Evolutionary conservation across 2,797 vertebrate species (phyloP).

Genomic region (Myripristis jacobus): DNA sequence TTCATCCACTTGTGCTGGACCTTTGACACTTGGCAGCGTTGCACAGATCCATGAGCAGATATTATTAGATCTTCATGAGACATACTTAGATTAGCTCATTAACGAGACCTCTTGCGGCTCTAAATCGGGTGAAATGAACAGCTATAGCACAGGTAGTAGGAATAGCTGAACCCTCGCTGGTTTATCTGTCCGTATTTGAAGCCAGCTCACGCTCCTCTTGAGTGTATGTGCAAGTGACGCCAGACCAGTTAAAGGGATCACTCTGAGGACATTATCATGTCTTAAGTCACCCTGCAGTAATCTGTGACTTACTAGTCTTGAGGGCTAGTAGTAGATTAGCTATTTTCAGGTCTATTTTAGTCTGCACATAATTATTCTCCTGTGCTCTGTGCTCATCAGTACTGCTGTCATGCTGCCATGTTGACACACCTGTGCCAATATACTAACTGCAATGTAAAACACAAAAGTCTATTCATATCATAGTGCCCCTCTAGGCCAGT

Average conservation of each 20-base stretch:
- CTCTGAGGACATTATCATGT: conserved; percentile 59
- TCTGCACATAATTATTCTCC: neutral
- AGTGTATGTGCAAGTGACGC: conserved; percentile 38
- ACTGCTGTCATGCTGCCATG: no score
- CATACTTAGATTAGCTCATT: conserved; percentile 39
- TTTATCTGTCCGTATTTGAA: conserved; percentile 61
- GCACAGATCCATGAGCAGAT: conserved; percentile 2
- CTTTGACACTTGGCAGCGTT: neutral
- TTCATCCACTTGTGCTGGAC: neutral
- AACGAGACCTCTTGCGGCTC: conserved; percentile 18
- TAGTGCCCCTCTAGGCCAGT: no score
- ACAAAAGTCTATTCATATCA: no score
- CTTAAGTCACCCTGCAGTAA: conserved; percentile 51
- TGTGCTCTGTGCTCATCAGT: neutral
- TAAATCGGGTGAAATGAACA: conserved; percentile 13
- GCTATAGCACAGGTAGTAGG: conserved; percentile 33
- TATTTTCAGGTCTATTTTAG: conserved; percentile 43
- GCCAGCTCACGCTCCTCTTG: conserved; percentile 17
- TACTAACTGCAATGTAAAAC: no score
- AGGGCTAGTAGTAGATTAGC: conserved; percentile 50
- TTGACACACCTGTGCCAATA: no score
- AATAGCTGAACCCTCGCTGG: conserved; percentile 45
- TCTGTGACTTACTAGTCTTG: conserved; percentile 63
- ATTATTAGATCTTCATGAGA: conserved; percentile 20
- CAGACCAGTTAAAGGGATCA: conserved; percentile 66